Conservation (phyloP, 2,113 vertebrate species). For the Calidris pugnax region DNA sequence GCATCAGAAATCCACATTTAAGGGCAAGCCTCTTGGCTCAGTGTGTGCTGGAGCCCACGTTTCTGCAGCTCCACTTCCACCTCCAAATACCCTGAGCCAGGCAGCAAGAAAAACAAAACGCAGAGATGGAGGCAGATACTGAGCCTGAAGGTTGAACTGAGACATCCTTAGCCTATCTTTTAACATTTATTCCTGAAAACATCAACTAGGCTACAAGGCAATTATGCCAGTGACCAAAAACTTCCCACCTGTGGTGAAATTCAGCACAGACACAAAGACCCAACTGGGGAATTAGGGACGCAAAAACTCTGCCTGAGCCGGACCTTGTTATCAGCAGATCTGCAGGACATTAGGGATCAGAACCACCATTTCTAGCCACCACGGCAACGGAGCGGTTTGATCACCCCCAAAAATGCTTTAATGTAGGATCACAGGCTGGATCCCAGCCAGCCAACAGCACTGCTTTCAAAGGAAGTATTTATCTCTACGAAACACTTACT, state of each 20-base stretch:
- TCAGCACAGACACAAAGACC: background rate
- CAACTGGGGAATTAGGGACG: rapidly evolving
- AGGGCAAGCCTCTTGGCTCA: background rate
- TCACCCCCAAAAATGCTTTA: background rate
- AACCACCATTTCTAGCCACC: background rate
- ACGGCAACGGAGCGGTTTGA: background rate
- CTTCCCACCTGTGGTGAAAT: background rate
- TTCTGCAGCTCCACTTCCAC: background rate
- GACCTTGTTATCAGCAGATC: background rate
- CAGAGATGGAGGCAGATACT: background rate
- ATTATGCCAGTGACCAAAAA: background rate
- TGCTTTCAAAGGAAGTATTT: slow-evolving; percentile 15
- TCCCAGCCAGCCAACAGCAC: background rate
- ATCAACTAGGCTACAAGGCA: background rate
- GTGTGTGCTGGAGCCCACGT: rapidly evolving
- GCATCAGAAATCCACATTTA: background rate
- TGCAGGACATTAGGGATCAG: background rate
- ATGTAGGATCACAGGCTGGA: slow-evolving; percentile 25
- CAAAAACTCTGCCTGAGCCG: background rate
- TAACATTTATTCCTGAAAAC: background rate
- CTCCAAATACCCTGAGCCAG: rapidly evolving
- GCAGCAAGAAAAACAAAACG: background rate
- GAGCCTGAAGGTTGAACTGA: background rate
- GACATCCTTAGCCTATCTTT: background rate
- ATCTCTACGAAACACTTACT: background rate